phyloP scores from a whole-genome alignment of 1,140 invertebrate species.

The Macrotrachela quadricornifera region DNA sequence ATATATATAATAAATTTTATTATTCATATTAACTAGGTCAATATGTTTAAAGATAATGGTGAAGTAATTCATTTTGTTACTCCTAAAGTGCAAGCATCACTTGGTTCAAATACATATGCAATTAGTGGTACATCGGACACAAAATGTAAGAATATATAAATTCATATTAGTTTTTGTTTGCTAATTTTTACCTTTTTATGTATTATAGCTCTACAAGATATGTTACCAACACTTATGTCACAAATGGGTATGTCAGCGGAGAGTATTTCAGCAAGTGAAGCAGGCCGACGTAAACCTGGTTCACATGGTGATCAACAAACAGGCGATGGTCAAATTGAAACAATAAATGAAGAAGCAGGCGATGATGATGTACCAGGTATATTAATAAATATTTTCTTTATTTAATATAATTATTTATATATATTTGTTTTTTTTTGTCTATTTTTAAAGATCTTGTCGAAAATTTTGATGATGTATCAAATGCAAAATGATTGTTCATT shows the following conservation, averaged over 20 bases:
- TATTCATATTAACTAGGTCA: slow-evolving; percentile 35
- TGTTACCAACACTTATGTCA: slow-evolving; percentile 81
- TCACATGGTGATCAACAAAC: background rate
- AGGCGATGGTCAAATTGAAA: slow-evolving; percentile 12
- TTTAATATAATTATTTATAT: no score
- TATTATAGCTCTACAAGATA: slow-evolving; percentile 60
- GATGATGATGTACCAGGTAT: slow-evolving; percentile 60
- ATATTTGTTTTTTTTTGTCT: no score
- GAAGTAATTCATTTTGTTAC: slow-evolving; percentile 98
- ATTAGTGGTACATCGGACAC: slow-evolving; percentile 92
- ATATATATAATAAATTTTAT: no score
- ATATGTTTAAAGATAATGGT: slow-evolving; percentile 99
- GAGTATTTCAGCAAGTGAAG: slow-evolving; percentile 2
- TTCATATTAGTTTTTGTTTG: background rate
- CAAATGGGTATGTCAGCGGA: slow-evolving; percentile 37
- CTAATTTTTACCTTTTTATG: slow-evolving; percentile 3
- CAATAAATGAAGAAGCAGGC: slow-evolving; percentile 46
- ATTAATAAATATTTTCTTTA: no score
- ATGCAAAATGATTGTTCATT: slow-evolving; percentile 19
- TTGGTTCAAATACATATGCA: slow-evolving; percentile 92
- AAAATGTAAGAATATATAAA: slow-evolving; percentile 47
- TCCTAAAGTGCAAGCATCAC: slow-evolving; percentile 93
- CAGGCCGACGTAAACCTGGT: background rate
- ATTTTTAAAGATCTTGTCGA: slow-evolving; percentile 47
- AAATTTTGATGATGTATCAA: slow-evolving; percentile 89